Evolutionary conservation across 2,113 vertebrate genomes (phyloP).

Genomic region (Perognathus longimembris): DNA sequence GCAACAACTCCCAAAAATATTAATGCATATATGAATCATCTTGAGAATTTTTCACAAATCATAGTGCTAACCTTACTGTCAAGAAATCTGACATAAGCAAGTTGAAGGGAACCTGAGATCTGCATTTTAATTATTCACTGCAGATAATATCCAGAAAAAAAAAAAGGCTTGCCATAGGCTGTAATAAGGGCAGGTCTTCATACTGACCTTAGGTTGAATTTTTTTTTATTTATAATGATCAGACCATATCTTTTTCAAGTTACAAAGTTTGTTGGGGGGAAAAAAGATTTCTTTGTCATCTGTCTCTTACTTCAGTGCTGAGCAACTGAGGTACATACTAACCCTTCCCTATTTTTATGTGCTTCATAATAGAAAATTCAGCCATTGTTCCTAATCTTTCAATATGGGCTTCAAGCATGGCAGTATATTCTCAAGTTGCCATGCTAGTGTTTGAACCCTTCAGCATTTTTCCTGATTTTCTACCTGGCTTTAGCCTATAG

Average conservation of each 20-base stretch:
- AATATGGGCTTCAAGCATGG: fast-evolving
- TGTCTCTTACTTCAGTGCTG: too few relatives aligned
- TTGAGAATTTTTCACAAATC: not conserved
- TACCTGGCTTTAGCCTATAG: not conserved
- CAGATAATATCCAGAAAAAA: not conserved
- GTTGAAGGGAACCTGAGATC: not conserved
- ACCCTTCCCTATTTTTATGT: not conserved
- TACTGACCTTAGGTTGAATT: not conserved
- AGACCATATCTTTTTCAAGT: not conserved
- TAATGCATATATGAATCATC: not conserved
- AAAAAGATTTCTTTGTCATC: not conserved
- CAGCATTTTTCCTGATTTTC: not conserved
- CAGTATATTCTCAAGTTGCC: not conserved
- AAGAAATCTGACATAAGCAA: not conserved
- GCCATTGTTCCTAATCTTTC: not conserved
- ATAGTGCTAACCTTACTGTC: not conserved
- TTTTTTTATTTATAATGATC: not conserved
- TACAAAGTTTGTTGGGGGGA: not conserved
- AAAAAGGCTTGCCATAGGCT: not conserved
- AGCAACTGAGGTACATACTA: not conserved
- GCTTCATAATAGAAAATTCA: not conserved
- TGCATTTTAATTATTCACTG: not conserved
- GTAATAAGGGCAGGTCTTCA: not conserved
- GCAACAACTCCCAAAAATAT: not conserved
- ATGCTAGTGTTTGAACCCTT: not conserved